Evolutionary conservation across 2,888 invertebrate species (phyloP), one percentile per base, ranked within the genome.

Genomic region (Tryphoninae sp.): DNA sequence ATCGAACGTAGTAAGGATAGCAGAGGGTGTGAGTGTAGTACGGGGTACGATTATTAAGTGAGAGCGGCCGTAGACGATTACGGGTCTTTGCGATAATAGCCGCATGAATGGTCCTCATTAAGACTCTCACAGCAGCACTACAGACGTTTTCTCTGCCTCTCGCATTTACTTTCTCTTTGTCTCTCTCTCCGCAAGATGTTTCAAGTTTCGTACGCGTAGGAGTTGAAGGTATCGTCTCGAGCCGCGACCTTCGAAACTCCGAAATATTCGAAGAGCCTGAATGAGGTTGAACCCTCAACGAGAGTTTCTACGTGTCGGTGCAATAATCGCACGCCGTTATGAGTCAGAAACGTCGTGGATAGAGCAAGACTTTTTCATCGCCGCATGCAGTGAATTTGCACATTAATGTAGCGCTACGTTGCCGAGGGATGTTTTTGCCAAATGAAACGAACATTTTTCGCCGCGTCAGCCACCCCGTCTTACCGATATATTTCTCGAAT

Each of bases 91-190:
- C 88, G 88, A 89, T 91, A 90, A 90, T 91, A 88, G 90, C 86
- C 86, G 86, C 86, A 87, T 16, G 91, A 91, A 91, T 91, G 89
- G 90, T 88, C 90, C 90, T 91, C 91, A 89, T 91, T 91, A 91
- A 90, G 89, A 87, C 89, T 86, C 85, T 85, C 85, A 82, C 85
- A 84, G 86, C 71, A 69, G 74, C 61, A 73, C 78, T 67, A 75
- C 74, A 75, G 64, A 2, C 51, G 13, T 55, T 40, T 33, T 55
- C 33, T 69, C 19, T 58, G 65, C 55, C 26, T 62, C 53, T 33
- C 49, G 19, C 33, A 51, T 75, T 80, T 42, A n/a, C 22, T 58
- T 59, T 53, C 74, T 45, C 59, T 42, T 58, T 23, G 26, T 49
- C 65, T 26, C 42, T 42, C 53, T 40, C 42, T 58, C 82, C 61